Percentiles rank a stretch among this genome's conserved stretches.
Conservation (phyloP, 2,888 invertebrate species). For the Trichopoda pennipes region DNA sequence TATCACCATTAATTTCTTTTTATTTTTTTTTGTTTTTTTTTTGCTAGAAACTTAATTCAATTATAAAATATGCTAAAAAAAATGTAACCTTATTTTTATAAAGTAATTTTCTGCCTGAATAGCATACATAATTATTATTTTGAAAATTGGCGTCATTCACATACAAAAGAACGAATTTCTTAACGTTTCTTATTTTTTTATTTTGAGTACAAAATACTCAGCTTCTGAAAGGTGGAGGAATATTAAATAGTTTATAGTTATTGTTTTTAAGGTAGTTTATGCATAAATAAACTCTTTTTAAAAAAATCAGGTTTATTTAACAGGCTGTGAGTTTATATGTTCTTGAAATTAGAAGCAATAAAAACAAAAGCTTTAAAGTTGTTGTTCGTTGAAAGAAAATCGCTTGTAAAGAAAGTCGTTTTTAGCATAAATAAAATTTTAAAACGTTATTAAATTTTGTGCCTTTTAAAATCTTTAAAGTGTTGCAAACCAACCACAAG, state of each 20-base stretch:
- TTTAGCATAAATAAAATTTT: background rate
- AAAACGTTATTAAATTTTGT: background rate
- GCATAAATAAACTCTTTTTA: constrained; percentile 18
- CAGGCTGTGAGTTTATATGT: too few relatives aligned
- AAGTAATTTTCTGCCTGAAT: constrained; percentile 77
- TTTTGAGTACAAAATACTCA: too few relatives aligned
- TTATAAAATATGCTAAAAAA: constrained; percentile 16
- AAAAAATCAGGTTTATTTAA: constrained; percentile 49
- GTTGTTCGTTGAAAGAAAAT: background rate
- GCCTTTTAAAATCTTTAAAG: constrained; percentile 1
- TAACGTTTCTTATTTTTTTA: too few relatives aligned
- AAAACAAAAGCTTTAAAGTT: constrained; percentile 6
- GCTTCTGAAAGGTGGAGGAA: constrained; percentile 8
- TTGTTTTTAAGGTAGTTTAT: background rate
- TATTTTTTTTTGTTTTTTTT: too few relatives aligned
- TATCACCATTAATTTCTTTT: too few relatives aligned
- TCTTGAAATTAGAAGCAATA: constrained; percentile 13
- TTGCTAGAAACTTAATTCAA: constrained; percentile 20
- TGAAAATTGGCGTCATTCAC: constrained; percentile 69
- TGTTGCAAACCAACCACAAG: constrained; percentile 4
- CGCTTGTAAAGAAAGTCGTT: background rate
- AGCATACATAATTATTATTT: constrained; percentile 75
- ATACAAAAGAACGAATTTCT: constrained; percentile 2
- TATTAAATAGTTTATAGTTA: constrained; percentile 5
- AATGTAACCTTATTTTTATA: constrained; percentile 66